Evolutionary conservation across 2,113 vertebrate species (phyloP).

Genomic region (Tupaia chinensis): DNA sequence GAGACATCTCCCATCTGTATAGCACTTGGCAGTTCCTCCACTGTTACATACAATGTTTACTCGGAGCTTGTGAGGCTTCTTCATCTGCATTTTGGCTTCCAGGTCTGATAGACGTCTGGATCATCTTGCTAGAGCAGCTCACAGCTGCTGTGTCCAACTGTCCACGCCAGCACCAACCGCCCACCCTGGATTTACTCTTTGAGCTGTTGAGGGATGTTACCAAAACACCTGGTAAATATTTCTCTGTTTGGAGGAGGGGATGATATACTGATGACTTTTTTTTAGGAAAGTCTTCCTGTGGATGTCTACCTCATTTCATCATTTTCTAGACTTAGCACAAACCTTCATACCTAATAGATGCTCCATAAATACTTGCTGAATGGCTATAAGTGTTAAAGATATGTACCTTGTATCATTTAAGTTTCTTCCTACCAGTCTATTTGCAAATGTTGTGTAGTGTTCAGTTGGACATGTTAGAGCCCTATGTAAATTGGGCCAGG

Average conservation of each 20-base stretch:
- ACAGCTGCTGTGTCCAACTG: conserved; percentile 97
- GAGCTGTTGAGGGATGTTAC: conserved; percentile 94
- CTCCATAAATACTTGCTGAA: not conserved
- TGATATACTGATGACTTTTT: not conserved
- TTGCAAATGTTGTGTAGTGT: not conserved
- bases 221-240: conserved; percentile 92
- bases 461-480: not conserved
- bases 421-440: not conserved
- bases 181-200: conserved; percentile 96
- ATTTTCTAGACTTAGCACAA: not conserved
- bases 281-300: not conserved
- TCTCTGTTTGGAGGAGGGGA: not conserved
- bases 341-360: not conserved
- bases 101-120: conserved; percentile 99
- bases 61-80: not conserved
- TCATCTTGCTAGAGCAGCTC: conserved; percentile 96
- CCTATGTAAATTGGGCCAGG: too few relatives aligned
- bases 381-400: not conserved
- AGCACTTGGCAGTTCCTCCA: not conserved
- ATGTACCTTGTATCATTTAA: not conserved
- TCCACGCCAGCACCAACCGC: conserved; percentile 97
- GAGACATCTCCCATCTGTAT: rapidly evolving
- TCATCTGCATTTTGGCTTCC: conserved; percentile 52
- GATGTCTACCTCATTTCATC: not conserved
- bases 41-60: rapidly evolving